Evolutionary conservation across 2,797 vertebrate genomes (phyloP), one percentile per base, ranked within the genome.

Genomic region (Crenuchus spilurus): DNA sequence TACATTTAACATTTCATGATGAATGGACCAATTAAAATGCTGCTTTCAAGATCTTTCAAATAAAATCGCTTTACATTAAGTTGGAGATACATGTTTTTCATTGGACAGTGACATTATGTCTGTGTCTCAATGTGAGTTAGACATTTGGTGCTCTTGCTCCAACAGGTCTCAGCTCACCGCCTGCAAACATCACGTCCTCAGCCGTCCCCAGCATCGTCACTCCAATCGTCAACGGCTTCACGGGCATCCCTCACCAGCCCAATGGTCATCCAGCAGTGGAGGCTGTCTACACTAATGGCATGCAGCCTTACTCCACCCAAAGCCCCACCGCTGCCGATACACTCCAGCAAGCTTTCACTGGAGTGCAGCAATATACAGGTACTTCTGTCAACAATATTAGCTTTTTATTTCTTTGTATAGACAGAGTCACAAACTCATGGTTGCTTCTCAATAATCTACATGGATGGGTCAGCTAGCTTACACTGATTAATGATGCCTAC

Each of bases 291-390:
- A 94, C 96, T 88, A 99, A 98, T 0, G 95, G 97, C 82, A 91
- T 99, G 75, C 89, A 96, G 49, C 94, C 97, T 30, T 99, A 98
- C 89, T 94, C 98, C 91, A 95, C 96, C 89, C 97, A 98, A 90
- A 98, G 94, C 85, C 96, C 97, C 62, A 95, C 94, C 0, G 94
- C 97, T 67, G 95, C 96, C 2, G 97, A 99, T 89, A 95, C 95
- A 64, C 92, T 99, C 78, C 97, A 99, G 84, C 97, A 97, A 78
- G 95, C 96, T 85, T 99, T 98, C 88, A 94, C 96, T 0, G 97
- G 97, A 75, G 95, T 99, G 78, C 97, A 98, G 88, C 97, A 99
- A 87, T 98, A 98, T 85, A 97, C 97, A 95, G 97, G 97, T 98
- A 87, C 20, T 13, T 1, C 20, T 41, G 6, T 33, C n/a, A 7